Evolutionary conservation across 2,888 invertebrate species (phyloP).

Genomic region (Cerastis leucographa): DNA sequence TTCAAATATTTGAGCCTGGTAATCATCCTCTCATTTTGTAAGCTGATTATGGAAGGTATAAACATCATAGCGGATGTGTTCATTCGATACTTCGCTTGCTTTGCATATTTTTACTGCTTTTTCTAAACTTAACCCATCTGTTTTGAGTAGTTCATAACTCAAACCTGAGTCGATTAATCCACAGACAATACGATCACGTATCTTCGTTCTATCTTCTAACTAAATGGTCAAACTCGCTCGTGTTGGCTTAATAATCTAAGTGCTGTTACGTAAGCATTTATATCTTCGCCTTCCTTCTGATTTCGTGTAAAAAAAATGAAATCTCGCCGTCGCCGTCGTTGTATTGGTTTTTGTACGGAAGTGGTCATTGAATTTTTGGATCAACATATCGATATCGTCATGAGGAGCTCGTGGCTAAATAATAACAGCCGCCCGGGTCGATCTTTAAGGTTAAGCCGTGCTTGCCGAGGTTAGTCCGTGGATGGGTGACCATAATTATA

Average conservation of each 20-base stretch:
- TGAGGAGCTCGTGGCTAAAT: too few species aligned
- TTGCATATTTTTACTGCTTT: conserved; percentile 50
- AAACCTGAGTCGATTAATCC: conserved; percentile 1
- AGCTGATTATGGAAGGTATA: too few species aligned
- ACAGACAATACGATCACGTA: conserved; percentile 51
- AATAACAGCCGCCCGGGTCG: too few species aligned
- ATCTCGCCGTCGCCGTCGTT: conserved; percentile 13
- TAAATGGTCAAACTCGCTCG: conserved; percentile 47
- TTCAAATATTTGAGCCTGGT: too few species aligned
- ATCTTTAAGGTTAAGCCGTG: too few species aligned
- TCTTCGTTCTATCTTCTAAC: conserved; percentile 43
- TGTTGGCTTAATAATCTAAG: conserved; percentile 32
- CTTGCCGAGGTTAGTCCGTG: too few species aligned
- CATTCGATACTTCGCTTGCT: conserved; percentile 42
- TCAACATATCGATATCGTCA: conserved; percentile 9
- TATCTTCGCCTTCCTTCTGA: conserved; percentile 16
- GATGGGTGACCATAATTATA: too few species aligned
- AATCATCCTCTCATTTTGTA: too few species aligned
- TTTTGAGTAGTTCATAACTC: conserved; percentile 29
- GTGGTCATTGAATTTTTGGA: conserved; percentile 13
- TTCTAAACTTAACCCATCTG: conserved; percentile 40
- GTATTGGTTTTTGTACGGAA: conserved; percentile 17
- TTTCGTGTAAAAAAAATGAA: conserved; percentile 18
- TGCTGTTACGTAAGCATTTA: conserved; percentile 36
- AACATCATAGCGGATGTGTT: conserved; percentile 3